Evolutionary conservation across 2,797 vertebrate species (phyloP).

Genomic region (Crocidura indochinensis): DNA sequence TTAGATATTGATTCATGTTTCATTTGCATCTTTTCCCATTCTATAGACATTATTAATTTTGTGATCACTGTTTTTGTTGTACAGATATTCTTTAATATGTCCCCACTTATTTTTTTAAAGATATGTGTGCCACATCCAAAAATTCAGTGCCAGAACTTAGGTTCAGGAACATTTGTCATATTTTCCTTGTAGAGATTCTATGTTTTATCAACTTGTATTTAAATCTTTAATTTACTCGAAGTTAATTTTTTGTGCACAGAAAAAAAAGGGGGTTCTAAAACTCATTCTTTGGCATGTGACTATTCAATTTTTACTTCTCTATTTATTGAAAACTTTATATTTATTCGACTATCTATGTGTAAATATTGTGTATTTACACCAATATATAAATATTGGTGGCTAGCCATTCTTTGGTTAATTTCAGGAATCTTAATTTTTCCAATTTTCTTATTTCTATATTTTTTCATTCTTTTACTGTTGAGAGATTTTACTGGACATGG

Average conservation of each 20-base stretch:
- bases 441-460: not conserved
- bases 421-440: not conserved
- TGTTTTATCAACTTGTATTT: not conserved
- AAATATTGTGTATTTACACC: no score
- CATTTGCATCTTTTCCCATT: not conserved
- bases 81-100: not conserved
- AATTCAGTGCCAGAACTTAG: not conserved
- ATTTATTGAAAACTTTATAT: not conserved
- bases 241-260: not conserved
- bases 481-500: not conserved
- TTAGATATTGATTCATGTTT: not conserved
- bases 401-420: not conserved
- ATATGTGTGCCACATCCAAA: not conserved
- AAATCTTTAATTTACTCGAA: not conserved
- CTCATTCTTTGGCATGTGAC: not conserved
- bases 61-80: conserved; percentile 33
- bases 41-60: not conserved
- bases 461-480: not conserved
- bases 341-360: not conserved
- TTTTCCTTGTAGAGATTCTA: not conserved
- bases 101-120: not conserved
- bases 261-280: not conserved
- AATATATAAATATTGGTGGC: not conserved
- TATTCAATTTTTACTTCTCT: not conserved
- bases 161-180: not conserved